phyloP scores from a whole-genome alignment of 2,888 invertebrate species.

The Sepioteuthis lessoniana region DNA sequence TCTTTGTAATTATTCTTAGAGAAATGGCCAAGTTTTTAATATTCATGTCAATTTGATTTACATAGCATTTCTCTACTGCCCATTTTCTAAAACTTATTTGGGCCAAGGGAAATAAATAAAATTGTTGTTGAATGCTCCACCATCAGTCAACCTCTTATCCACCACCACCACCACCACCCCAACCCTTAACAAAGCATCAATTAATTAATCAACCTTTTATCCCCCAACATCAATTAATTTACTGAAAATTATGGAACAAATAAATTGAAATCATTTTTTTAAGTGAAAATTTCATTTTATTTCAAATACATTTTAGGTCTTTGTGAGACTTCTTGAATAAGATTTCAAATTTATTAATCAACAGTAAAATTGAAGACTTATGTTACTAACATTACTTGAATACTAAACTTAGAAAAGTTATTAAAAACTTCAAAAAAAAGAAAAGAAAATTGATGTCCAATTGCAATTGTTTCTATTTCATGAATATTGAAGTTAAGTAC shows the following conservation, averaged over 20 bases:
- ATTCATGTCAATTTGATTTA: slow-evolving; percentile 35
- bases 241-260: slow-evolving; percentile 38
- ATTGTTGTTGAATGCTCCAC: neutral
- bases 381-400: neutral
- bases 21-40: slow-evolving; percentile 39
- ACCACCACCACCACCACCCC: neutral
- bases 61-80: slow-evolving; percentile 39
- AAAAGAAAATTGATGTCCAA: too few species aligned
- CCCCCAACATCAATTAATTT: slow-evolving; percentile 38
- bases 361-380: neutral
- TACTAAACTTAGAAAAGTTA: too few species aligned
- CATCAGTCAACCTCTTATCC: neutral
- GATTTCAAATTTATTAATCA: neutral
- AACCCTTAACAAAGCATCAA: neutral
- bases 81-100: neutral
- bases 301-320: neutral
- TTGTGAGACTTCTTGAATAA: neutral
- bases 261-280: neutral
- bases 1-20: slow-evolving; percentile 23
- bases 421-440: too few species aligned
- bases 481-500: too few species aligned
- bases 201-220: neutral
- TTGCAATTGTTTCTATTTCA: too few species aligned
- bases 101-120: neutral
- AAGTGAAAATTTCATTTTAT: neutral